These are phyloP conservation scores for Xenopus tropicalis DNA, from an alignment of 2,113 vertebrate genomes.

Conservation along the genomic window DNA sequence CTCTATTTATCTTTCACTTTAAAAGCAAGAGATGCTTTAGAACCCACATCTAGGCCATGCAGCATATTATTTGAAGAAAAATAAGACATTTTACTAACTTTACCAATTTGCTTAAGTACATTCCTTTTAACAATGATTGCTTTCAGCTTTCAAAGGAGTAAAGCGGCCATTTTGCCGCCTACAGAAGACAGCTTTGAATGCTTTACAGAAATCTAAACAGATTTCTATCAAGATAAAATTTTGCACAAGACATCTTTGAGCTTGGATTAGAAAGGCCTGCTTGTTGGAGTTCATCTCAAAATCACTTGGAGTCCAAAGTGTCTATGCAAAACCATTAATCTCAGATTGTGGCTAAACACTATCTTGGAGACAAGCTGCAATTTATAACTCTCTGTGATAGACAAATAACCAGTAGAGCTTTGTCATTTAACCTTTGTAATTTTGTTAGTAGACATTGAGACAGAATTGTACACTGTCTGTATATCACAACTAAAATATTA, in stretches of 20 bases:
- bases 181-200: background rate
- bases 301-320: conserved; percentile 60
- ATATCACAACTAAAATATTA: too few species aligned
- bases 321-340: conserved; percentile 75
- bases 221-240: conserved; percentile 33
- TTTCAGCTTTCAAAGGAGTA: background rate
- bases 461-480: conserved; percentile 54
- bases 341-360: conserved; percentile 67
- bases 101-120: too few species aligned
- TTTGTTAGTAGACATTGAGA: conserved; percentile 57
- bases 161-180: background rate
- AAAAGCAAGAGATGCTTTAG: too few species aligned
- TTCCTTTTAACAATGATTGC: too few species aligned
- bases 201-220: conserved; percentile 40
- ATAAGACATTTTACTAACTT: too few species aligned
- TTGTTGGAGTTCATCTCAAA: conserved; percentile 59
- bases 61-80: too few species aligned
- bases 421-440: conserved; percentile 65
- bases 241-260: conserved; percentile 46
- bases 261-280: conserved; percentile 55
- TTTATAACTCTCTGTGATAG: conserved; percentile 63
- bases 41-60: too few species aligned
- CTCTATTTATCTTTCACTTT: too few species aligned
- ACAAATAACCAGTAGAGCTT: conserved; percentile 57
- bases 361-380: conserved; percentile 66